phyloP scores from a whole-genome alignment of 2,797 vertebrate genomes.

The Cynodonichthys magdalenae region DNA sequence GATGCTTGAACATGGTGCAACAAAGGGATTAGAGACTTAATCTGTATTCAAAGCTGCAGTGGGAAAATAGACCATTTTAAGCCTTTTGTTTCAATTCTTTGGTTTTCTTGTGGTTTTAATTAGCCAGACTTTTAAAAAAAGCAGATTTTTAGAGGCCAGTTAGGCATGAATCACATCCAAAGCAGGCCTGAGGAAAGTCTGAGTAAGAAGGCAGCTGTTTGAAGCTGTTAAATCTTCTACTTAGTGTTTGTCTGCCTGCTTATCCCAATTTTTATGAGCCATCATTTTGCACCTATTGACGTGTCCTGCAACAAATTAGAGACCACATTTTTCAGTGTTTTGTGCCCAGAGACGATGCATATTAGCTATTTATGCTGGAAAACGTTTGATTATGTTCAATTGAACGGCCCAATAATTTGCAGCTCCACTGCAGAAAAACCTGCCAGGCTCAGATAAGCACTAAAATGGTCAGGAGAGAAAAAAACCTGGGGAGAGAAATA shows the following conservation, averaged over 20 bases:
- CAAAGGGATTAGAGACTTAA: constrained; percentile 28
- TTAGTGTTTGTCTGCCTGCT: not conserved
- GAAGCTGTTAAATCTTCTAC: constrained; percentile 5
- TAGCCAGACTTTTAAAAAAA: constrained; percentile 21
- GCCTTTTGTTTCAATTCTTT: constrained; percentile 31
- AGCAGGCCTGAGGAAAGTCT: not conserved
- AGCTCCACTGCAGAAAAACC: constrained; percentile 43
- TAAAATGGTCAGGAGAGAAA: constrained; percentile 1
- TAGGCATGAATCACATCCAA: constrained; percentile 17
- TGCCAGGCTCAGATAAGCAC: constrained; percentile 54
- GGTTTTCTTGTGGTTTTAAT: constrained; percentile 46
- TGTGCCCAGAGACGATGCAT: constrained; percentile 10
- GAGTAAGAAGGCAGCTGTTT: constrained; percentile 14
- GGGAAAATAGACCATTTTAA: constrained; percentile 33
- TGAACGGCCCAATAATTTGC: constrained; percentile 37
- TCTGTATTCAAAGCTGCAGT: constrained; percentile 29
- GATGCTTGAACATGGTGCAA: constrained; percentile 15
- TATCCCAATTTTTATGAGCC: constrained; percentile 8
- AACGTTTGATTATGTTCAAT: constrained; percentile 39
- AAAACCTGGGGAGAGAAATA: constrained; percentile 18
- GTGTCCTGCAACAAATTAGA: constrained; percentile 12
- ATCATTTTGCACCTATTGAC: constrained; percentile 22
- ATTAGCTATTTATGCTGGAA: constrained; percentile 9
- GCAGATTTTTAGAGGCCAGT: constrained; percentile 3
- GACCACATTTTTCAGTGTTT: constrained; percentile 9